phyloP scores from a whole-genome alignment of 1,140 invertebrate species.

The Papilio dardanus region DNA sequence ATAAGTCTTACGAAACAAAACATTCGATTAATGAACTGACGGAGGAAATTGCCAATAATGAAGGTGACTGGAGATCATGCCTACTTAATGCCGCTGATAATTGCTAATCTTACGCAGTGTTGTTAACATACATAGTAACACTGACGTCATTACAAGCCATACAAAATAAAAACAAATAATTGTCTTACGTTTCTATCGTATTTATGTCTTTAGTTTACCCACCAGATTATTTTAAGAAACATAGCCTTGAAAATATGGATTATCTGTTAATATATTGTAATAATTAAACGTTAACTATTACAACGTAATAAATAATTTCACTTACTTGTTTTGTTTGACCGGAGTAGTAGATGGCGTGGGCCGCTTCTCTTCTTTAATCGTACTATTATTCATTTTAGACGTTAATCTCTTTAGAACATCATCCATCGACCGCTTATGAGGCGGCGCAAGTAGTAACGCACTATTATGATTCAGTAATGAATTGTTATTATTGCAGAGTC shows the following conservation, averaged over 20 bases:
- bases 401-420: constrained; percentile 92
- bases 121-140: constrained; percentile 19
- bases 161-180: constrained; percentile 2
- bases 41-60: constrained; percentile 58
- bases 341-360: constrained; percentile 86
- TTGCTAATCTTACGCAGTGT: constrained; percentile 18
- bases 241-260: not conserved
- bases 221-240: too few relatives aligned
- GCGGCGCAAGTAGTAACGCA: constrained; percentile 71
- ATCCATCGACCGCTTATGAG: constrained; percentile 90
- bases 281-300: not conserved
- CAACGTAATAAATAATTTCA: constrained; percentile 41
- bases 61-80: constrained; percentile 44
- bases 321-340: constrained; percentile 82
- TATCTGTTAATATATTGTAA: not conserved
- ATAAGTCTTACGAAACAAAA: constrained; percentile 63
- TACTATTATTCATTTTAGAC: constrained; percentile 89
- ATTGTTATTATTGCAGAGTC: constrained; percentile 81
- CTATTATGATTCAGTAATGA: constrained; percentile 80
- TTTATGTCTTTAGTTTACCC: too few relatives aligned
- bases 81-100: constrained; percentile 22
- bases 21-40: constrained; percentile 53
- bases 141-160: not conserved
- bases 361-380: constrained; percentile 85
- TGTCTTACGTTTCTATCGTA: not conserved